Percentiles rank a stretch among this genome's conserved stretches.
phyloP scores from a whole-genome alignment of 2,888 invertebrate species.

The Cerceris rybyensis region DNA sequence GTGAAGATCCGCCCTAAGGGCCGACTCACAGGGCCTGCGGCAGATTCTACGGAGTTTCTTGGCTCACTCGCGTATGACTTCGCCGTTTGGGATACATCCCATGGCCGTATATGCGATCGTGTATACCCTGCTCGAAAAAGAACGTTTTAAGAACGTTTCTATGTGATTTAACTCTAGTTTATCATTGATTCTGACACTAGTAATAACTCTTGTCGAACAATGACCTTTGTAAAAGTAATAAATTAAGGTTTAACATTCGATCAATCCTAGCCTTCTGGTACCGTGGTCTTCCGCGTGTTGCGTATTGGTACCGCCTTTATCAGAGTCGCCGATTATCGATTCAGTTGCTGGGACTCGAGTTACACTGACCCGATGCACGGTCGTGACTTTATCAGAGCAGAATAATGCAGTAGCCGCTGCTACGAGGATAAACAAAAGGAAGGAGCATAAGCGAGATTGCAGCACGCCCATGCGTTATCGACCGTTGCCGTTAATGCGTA shows the following conservation, averaged over 20 bases:
- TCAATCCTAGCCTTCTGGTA: background rate
- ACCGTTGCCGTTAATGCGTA: slow-evolving; percentile 22
- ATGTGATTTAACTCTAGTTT: too few relatives aligned
- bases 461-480: slow-evolving; percentile 29
- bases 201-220: too few relatives aligned
- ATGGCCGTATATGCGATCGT: background rate
- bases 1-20: slow-evolving; percentile 53
- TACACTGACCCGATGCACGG: slow-evolving; percentile 57
- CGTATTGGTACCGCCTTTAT: slow-evolving; percentile 31
- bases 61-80: slow-evolving; percentile 11
- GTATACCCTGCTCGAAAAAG: background rate
- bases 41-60: slow-evolving; percentile 14
- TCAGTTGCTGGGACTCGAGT: slow-evolving; percentile 52
- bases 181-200: too few relatives aligned
- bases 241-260: too few relatives aligned
- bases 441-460: slow-evolving; percentile 16
- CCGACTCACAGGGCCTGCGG: slow-evolving; percentile 36
- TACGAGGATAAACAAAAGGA: slow-evolving; percentile 36
- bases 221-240: too few relatives aligned
- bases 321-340: slow-evolving; percentile 38
- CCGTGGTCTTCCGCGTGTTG: background rate
- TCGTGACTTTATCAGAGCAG: slow-evolving; percentile 51
- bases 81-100: background rate
- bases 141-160: too few relatives aligned
- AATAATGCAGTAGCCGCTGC: slow-evolving; percentile 42